A percentile compares a stretch with the other conserved stretches of the same genome.
phyloP scores from a whole-genome alignment of 30 jellyfish, hydroid and myxozoan species.

The Cassiopea xamachana region DNA sequence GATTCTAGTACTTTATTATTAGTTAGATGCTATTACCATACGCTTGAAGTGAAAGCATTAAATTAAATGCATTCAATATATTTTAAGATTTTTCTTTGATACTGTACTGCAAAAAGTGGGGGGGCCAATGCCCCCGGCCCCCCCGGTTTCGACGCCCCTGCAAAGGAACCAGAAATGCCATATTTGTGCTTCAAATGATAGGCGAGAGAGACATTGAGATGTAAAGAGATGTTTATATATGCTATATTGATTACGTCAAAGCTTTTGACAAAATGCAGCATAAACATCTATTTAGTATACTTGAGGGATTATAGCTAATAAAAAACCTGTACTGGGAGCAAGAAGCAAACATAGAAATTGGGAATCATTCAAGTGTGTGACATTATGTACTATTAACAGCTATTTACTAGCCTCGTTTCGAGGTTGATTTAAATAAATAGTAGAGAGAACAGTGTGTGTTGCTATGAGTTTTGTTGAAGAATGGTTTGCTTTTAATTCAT shows the following conservation, averaged over 20 bases:
- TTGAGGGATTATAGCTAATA: constrained; percentile 11
- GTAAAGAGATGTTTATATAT: constrained; percentile 15
- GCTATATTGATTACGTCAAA: constrained; percentile 60
- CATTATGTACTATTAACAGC: no score
- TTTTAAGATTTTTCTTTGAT: no score
- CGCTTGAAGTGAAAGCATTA: no score
- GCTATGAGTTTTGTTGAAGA: no score
- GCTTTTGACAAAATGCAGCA: constrained; percentile 51
- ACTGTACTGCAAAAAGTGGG: background rate
- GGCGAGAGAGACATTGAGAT: constrained; percentile 13
- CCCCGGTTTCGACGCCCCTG: background rate
- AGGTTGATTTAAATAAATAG: no score
- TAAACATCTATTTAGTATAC: constrained; percentile 26
- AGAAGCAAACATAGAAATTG: constrained; percentile 24
- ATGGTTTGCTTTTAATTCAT: no score
- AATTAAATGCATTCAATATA: no score
- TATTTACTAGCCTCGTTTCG: no score
- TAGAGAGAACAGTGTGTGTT: no score
- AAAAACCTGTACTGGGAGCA: constrained; percentile 66
- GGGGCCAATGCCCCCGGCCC: background rate
- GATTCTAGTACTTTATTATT: no score
- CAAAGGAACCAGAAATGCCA: constrained; percentile 38
- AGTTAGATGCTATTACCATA: no score
- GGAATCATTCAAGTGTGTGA: constrained; percentile 18
- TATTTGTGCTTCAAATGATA: background rate